Evolutionary conservation across 2,797 vertebrate genomes (phyloP), one percentile per base, ranked within the genome.

Genomic region (Margarornis squamiger): DNA sequence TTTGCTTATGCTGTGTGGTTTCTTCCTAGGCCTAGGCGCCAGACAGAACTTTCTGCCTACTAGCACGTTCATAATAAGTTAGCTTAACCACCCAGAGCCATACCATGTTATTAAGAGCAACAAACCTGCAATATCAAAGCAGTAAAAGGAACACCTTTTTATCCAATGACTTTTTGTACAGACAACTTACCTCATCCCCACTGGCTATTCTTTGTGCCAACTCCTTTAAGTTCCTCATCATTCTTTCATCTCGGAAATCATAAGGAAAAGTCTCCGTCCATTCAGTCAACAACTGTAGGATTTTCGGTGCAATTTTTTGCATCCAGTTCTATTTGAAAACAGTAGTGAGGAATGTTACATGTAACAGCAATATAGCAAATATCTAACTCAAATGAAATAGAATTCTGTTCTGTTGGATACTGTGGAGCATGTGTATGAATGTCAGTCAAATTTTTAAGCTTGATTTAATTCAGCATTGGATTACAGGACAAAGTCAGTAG

Each of bases 191-290:
- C 98, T 99, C 99, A 58, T 99, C 99, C 12, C 98, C 98, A 16
- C 94, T 98, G 95, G 98, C 96, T 80, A 99, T 98, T 49, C 98
- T 98, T 80, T 99, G 99, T 22, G 98, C 98, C 94, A 99, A 92
- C 62, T 99, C 98, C 96, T 99, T 99, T 83, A 99, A 97, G 90
- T 99, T 99, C 67, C 98, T 98, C 99, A 99, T 99, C 98, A 99
- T 99, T 91, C 98, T 97, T 97, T 99, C 99, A 63, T 99, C 99
- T 87, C 98, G 98, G 95, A 99, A 99, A 97, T 99, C 99, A 1
- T 99, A 99, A 1, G 99, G 98, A 96, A 99, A 99, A 0, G 99
- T 99, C 93, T 99, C 99, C 0, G 99, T 99, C 99, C 99, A 99
- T 94, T 99, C 99, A 0, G 98, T 98, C 93, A 99, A 96, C 88